Evolutionary conservation across 2,888 invertebrate species (phyloP).

Genomic region (Teleogryllus oceanicus): DNA sequence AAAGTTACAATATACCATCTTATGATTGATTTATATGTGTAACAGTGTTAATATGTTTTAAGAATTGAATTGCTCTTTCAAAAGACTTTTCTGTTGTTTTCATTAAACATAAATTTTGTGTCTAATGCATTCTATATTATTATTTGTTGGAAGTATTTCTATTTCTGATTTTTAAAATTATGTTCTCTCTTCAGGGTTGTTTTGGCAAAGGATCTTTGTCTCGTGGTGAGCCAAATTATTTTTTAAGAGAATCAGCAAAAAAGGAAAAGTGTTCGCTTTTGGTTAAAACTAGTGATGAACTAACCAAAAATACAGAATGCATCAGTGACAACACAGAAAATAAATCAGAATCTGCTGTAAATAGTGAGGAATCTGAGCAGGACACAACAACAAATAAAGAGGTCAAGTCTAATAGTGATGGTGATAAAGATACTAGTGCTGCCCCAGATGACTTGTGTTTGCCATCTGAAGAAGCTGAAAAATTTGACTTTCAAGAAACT

Average conservation of each 20-base stretch:
- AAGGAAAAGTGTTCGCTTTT: background rate
- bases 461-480: constrained; percentile 57
- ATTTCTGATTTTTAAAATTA: no score
- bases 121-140: background rate
- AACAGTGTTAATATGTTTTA: no score
- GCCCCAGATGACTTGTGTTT: no score
- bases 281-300: background rate
- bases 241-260: background rate
- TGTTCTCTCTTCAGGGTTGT: constrained; percentile 53
- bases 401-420: constrained; percentile 57
- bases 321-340: no score
- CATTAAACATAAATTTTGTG: background rate
- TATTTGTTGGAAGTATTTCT: constrained; percentile 26
- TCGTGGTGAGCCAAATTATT: constrained; percentile 52
- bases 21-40: no score
- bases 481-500: constrained; percentile 59
- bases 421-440: constrained; percentile 58
- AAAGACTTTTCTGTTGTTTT: no score
- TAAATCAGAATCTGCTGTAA: background rate
- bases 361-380: constrained; percentile 7
- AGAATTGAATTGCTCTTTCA: no score
- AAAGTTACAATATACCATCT: no score
- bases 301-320: background rate
- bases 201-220: constrained; percentile 73
- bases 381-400: constrained; percentile 30